These are phyloP conservation scores for Ceuthmochares aereus DNA, from an alignment of 2,113 vertebrate genomes.

Conservation along the genomic window DNA sequence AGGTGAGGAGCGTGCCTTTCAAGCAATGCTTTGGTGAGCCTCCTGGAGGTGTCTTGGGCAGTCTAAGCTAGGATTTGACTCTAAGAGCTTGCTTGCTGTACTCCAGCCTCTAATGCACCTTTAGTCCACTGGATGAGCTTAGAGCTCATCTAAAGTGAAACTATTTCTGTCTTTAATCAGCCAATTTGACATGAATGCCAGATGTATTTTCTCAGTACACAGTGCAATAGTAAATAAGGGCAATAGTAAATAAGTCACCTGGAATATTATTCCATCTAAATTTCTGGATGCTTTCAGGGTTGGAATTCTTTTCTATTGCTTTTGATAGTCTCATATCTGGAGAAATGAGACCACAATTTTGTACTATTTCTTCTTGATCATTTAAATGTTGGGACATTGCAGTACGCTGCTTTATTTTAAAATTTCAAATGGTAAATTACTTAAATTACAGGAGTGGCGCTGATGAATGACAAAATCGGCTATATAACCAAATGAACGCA, in stretches of 20 bases:
- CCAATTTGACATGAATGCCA: background rate
- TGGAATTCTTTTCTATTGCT: background rate
- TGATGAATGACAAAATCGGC: conserved; percentile 38
- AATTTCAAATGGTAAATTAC: background rate
- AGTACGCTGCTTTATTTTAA: background rate
- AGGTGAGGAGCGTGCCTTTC: background rate
- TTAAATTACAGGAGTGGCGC: background rate
- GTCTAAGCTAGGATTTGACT: background rate
- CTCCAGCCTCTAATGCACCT: background rate
- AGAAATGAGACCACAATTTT: background rate
- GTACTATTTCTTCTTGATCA: background rate
- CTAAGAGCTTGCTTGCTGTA: background rate
- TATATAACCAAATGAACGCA: background rate
- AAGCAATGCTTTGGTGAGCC: background rate
- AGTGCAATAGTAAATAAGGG: background rate
- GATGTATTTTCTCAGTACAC: background rate
- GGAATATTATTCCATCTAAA: background rate
- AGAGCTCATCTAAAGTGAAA: background rate
- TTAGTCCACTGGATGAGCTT: background rate
- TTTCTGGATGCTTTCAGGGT: background rate
- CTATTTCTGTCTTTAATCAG: background rate
- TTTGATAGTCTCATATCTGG: background rate
- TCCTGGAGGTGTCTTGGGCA: background rate
- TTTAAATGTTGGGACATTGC: background rate
- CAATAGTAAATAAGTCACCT: background rate